phyloP scores from a whole-genome alignment of 2,888 invertebrate genomes.

The Rotaria socialis region DNA sequence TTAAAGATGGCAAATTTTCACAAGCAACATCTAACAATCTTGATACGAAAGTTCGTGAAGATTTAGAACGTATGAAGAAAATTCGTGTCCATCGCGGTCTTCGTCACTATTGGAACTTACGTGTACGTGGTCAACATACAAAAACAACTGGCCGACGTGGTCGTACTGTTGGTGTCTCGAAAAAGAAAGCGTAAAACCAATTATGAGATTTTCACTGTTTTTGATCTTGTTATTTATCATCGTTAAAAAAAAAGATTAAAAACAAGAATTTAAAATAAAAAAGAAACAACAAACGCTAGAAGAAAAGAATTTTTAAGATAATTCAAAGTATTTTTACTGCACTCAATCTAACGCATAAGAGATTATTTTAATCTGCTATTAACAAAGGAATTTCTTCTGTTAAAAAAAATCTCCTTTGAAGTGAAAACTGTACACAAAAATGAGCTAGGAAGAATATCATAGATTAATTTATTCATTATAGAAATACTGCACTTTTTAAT shows the following conservation, averaged over 20 bases:
- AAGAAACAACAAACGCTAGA: not conserved
- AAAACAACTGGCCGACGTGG: constrained; percentile 99
- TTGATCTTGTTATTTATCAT: constrained; percentile 26
- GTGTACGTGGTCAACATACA: constrained; percentile 98
- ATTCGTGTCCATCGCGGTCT: constrained; percentile 97
- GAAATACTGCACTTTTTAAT: too few species aligned
- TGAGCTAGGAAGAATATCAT: too few species aligned
- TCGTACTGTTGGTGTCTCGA: constrained; percentile 99
- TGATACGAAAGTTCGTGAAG: constrained; percentile 97
- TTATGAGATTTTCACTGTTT: not conserved
- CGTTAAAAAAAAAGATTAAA: constrained; percentile 24
- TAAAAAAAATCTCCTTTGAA: too few species aligned
- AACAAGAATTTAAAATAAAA: not conserved
- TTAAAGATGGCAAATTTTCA: constrained; percentile 94
- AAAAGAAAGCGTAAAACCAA: constrained; percentile 65
- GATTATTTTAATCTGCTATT: too few species aligned
- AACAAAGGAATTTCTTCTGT: too few species aligned
- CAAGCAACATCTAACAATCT: constrained; percentile 85
- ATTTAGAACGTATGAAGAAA: constrained; percentile 97
- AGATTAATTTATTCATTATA: too few species aligned
- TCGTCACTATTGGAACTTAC: constrained; percentile 97
- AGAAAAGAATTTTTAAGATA: not conserved
- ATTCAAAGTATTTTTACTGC: not conserved
- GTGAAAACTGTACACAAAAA: too few species aligned
- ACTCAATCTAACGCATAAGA: not conserved